Evolutionary conservation across 2,797 vertebrate genomes (phyloP), one percentile per base, ranked within the genome.

Genomic region (Chiloscyllium punctatum): DNA sequence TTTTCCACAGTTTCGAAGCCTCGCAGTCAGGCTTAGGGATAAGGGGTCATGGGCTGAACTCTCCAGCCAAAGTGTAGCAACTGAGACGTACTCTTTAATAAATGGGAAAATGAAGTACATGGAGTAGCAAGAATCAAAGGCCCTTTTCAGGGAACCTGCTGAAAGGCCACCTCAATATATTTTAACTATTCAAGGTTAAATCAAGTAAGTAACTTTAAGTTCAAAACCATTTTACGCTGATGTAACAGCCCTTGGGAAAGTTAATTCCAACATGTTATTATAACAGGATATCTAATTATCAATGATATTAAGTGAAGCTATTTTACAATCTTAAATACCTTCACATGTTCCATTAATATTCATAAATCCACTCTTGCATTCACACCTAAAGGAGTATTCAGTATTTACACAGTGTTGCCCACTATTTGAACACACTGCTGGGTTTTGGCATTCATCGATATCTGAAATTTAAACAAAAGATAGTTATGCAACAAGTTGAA

Each of bases 361-460:
- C 66, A 9, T 1, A 71, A 94, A 94, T 94, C 91, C 91, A 71
- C 16, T 94, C 37, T 25, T 48, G 66, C 91, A 94, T 71, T 37
- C 66, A 94, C 91, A 94, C 27, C 42, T 48, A 30, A 69, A 94
- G 27, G n/a, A 71, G 7, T 2, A 2, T 72, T 94, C 91, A 48
- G 62, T 94, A 48, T 94, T 94, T 27, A 71, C 68, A 48, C 92
- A 94, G 5, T 2, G 9, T 94, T 94, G 92, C n/a, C 92, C 92
- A 25, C 0, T 71, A 0, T 72, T 33, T 27, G 92, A 11, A 48
- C 92, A 94, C 11, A 42, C 1, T 5, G 25, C 3, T 42, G 8
- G 21, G 6, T 94, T 71, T 37, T 42, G 92, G 68, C 92, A 94
- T 71, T 94, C 92, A 72, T 94, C 66, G 25, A 94, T 94, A 94